phyloP scores from a whole-genome alignment of 2,797 vertebrate species.

The Odontamblyopus lacepedii region DNA sequence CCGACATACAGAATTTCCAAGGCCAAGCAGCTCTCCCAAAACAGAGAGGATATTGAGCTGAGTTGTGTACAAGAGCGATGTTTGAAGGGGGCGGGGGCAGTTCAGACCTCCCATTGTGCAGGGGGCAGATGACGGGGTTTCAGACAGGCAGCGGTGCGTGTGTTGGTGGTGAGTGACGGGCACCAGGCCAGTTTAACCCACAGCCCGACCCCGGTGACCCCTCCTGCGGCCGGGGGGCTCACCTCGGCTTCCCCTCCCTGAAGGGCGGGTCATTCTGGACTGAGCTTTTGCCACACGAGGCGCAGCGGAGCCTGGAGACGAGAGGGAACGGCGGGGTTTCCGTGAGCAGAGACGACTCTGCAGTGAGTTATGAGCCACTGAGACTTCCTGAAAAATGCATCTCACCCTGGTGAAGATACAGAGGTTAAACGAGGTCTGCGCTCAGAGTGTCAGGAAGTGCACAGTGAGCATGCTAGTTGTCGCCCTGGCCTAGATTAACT shows the following conservation, averaged over 20 bases:
- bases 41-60: conserved; percentile 21
- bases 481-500: too few relatives aligned
- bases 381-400: conserved; percentile 3
- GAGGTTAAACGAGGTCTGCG: too few relatives aligned
- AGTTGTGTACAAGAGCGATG: conserved; percentile 16
- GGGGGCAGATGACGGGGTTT: conserved; percentile 62
- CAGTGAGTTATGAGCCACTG: conserved; percentile 1
- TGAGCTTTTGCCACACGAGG: conserved; percentile 67
- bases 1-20: background rate
- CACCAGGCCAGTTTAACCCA: conserved; percentile 62
- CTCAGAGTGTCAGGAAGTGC: too few relatives aligned
- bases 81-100: conserved; percentile 36
- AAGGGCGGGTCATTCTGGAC: conserved; percentile 65
- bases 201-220: conserved; percentile 27
- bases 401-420: too few relatives aligned
- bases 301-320: conserved; percentile 65
- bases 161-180: conserved; percentile 72
- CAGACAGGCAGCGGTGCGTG: conserved; percentile 65
- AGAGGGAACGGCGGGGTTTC: conserved; percentile 18
- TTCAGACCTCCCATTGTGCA: conserved; percentile 68
- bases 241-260: conserved; percentile 58
- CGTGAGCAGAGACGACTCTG: conserved; percentile 26
- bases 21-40: background rate
- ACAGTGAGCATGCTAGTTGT: too few relatives aligned
- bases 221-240: conserved; percentile 47